A percentile compares a stretch with the other conserved stretches of the same genome.
These are phyloP conservation scores for Amazona guildingii DNA, from an alignment of 2,113 vertebrate species.

Conservation along the genomic window DNA sequence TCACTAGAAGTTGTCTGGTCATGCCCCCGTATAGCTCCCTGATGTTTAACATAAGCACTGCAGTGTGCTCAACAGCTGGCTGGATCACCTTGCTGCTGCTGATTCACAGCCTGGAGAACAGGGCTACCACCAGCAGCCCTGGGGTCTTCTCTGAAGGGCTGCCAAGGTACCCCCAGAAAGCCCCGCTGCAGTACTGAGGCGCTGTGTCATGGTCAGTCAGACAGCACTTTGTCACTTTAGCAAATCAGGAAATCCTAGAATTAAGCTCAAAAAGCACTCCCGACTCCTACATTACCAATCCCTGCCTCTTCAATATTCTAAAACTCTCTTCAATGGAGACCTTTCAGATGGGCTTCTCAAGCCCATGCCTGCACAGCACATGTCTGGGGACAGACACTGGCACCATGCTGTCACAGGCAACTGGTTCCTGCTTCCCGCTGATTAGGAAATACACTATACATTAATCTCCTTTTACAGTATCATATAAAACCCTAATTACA, in stretches of 20 bases:
- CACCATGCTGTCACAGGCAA: neutral
- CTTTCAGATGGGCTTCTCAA: neutral
- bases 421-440: conserved; percentile 15
- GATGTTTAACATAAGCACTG: accelerated
- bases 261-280: neutral
- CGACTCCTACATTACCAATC: neutral
- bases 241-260: neutral
- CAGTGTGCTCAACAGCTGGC: neutral
- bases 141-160: neutral
- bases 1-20: neutral
- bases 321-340: neutral
- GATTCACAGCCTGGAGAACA: neutral
- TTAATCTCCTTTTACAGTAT: conserved; percentile 26
- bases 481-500: conserved; percentile 39
- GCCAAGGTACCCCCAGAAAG: neutral
- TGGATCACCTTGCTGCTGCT: neutral
- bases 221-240: neutral
- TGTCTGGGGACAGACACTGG: accelerated
- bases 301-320: neutral
- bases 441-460: conserved; percentile 12
- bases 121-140: neutral
- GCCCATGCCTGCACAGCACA: neutral
- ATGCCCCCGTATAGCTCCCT: neutral
- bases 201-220: neutral
- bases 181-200: neutral